Percentiles rank a stretch among this genome's conserved stretches.
Evolutionary conservation across 2,888 invertebrate species (phyloP).

Genomic region (Criorhina ranunculi): DNA sequence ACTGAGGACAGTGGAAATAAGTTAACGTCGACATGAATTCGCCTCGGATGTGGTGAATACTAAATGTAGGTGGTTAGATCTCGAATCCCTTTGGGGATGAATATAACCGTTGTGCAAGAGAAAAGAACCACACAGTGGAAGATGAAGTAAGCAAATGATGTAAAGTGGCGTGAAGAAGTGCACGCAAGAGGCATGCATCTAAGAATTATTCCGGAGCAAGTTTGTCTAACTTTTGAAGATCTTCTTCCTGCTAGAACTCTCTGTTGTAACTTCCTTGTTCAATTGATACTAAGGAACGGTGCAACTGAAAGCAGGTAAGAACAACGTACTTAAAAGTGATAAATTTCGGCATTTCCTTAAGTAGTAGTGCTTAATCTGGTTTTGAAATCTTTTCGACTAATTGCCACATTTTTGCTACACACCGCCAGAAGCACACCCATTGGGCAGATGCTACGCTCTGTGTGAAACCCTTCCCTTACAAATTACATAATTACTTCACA

Average conservation of each 20-base stretch:
- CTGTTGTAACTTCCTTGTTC: too few relatives aligned
- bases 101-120: constrained; percentile 18
- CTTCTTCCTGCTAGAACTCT: too few relatives aligned
- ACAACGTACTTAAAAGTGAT: too few relatives aligned
- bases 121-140: not conserved
- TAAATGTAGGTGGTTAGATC: not conserved
- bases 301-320: too few relatives aligned
- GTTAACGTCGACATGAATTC: constrained; percentile 64
- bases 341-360: too few relatives aligned
- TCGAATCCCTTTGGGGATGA: constrained; percentile 1
- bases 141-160: not conserved
- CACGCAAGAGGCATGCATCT: not conserved
- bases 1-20: constrained; percentile 68
- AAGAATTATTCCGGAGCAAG: not conserved
- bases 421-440: too few relatives aligned
- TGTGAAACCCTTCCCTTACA: not conserved
- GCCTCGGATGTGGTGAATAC: constrained; percentile 13
- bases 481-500: not conserved
- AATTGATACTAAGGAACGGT: too few relatives aligned
- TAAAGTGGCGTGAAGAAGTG: not conserved
- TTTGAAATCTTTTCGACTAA: too few relatives aligned
- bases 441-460: too few relatives aligned
- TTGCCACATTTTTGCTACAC: too few relatives aligned
- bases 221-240: not conserved
- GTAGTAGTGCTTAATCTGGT: too few relatives aligned